Evolutionary conservation across 2,888 invertebrate genomes (phyloP), one percentile per base, ranked within the genome.

Genomic region (Pardosa pseudoannulata): DNA sequence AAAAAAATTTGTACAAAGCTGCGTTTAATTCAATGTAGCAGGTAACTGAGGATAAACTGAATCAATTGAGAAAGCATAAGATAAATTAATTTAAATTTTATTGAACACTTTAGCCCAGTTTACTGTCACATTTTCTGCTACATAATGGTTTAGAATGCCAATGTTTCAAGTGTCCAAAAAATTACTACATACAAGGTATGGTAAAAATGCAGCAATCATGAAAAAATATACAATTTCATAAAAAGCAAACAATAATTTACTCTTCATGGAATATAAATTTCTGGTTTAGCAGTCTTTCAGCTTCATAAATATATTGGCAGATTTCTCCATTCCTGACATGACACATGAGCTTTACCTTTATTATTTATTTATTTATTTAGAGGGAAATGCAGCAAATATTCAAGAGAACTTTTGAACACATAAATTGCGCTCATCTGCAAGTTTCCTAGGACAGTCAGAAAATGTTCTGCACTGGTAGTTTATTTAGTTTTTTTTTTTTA

Each of bases 401-500:
- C 39, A 28, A 28, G 32, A 70, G 70, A 39, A 41, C 31, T 65
- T 65, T 65, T 16, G 11, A 31, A 16, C 31, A 31, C 65, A 65
- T 6, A 65, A 31, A 65, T 65, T 19, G 29, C 32, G 32, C 70
- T 64, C 62, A 64, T 32, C 78, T 78, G 78, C 71, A 82, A 64
- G 56, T 71, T 72, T 68, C 39, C 76, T 82, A 71, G 64, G 41
- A 72, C 46, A 78, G 82, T 39, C 62, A 64, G 50, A 72, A 81
- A 74, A 74, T 31, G 72, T 78, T 56, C 50, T 32, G 76, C 62
- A 73, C 32, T 67, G 32, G 36, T 29, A 5, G 65, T 56, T 56
- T 16, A 65, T 71, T 41, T 72, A 41, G 46, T 78, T 78, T 13
- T 39, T 39, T 36, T 16, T 39, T 50, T n/a, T n/a, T n/a, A n/a